Evolutionary conservation across 2,888 invertebrate genomes (phyloP), one percentile per base, ranked within the genome.

Genomic region (Thera obeliscata): DNA sequence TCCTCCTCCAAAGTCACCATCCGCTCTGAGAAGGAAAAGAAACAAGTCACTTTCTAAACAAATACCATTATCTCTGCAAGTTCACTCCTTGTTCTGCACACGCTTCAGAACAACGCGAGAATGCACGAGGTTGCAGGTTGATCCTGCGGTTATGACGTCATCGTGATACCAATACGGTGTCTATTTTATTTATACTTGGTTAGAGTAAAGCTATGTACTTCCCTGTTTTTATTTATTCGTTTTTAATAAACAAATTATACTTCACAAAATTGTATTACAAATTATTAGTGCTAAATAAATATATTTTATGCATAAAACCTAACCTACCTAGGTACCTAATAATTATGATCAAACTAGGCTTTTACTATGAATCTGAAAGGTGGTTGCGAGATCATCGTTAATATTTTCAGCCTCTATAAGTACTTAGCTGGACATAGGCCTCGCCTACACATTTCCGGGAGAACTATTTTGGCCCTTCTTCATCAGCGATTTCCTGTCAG

Each of bases 21-120:
- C 73, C 88, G 91, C 73, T 71, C 91, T 46, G 92, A 93, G 74
- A 87, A 87, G 80, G 92, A 93, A 81, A 93, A 93, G 86, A 93
- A 93, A 79, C 90, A 91, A 85, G 93, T 93, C 78, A 88, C 93
- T 77, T 93, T 93, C 79, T 93, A 92, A 89, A 61, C 12, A 58
- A 4, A 41, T 35, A 12, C 0, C 0, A 36, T 22, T 65, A 41
- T 59, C 41, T 49, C 52, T 8, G 52, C 49, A 57, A 36, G 41
- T 22, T 55, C 69, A 73, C 82, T 83, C 83, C 77, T 69, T 78
- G 75, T 72, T 81, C 82, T 82, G 80, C 83, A 66, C 46, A 38
- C 43, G 73, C 74, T 83, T 84, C 79, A 81, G 79, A 78, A 76
- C 70, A 75, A 67, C 58, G 74, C 74, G 79, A 80, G 80, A 75